Evolutionary conservation across 1,140 invertebrate genomes (phyloP).

Genomic region (Daktulosphaira vitifoliae): DNA sequence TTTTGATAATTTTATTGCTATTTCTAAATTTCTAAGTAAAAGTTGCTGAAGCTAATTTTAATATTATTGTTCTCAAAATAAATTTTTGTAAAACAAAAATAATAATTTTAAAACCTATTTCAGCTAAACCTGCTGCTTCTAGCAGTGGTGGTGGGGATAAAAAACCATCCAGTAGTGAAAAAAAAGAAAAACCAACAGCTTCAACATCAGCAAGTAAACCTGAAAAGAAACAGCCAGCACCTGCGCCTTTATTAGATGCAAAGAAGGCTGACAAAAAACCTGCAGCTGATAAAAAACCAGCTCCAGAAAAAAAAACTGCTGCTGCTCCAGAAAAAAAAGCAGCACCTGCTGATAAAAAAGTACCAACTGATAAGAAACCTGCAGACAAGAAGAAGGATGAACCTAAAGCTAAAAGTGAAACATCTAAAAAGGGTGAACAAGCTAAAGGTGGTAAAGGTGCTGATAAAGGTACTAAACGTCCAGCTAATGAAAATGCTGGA

Average conservation of each 20-base stretch:
- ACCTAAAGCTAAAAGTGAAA: slow-evolving; percentile 7
- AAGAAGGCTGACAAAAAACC: slow-evolving; percentile 17
- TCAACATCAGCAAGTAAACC: slow-evolving; percentile 24
- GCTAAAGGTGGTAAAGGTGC: slow-evolving; percentile 6
- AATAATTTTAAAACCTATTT: too few species aligned
- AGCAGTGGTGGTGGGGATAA: slow-evolving; percentile 19
- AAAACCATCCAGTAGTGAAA: slow-evolving; percentile 22
- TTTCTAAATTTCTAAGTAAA: too few species aligned
- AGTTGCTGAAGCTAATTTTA: too few species aligned
- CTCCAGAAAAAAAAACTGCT: slow-evolving; percentile 1
- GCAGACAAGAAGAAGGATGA: slow-evolving; percentile 36
- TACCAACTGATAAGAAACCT: slow-evolving; percentile 33
- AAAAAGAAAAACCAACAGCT: slow-evolving; percentile 21
- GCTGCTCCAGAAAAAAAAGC: slow-evolving; percentile 15
- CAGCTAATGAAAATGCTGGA: slow-evolving; percentile 42
- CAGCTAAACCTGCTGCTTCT: slow-evolving; percentile 17
- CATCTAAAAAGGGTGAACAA: slow-evolving; percentile 23
- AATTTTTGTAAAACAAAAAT: too few species aligned
- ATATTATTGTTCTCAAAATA: too few species aligned
- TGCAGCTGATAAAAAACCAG: background rate
- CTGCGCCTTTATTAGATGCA: slow-evolving; percentile 9
- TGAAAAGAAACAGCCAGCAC: slow-evolving; percentile 29
- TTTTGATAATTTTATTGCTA: too few species aligned
- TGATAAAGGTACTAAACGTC: slow-evolving; percentile 43
- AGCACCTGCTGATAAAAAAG: slow-evolving; percentile 6